Percentiles rank a stretch among this genome's conserved stretches.
These are phyloP conservation scores for Tyrophagus putrescentiae DNA, from an alignment of 1,140 invertebrate genomes.

Conservation along the genomic window DNA sequence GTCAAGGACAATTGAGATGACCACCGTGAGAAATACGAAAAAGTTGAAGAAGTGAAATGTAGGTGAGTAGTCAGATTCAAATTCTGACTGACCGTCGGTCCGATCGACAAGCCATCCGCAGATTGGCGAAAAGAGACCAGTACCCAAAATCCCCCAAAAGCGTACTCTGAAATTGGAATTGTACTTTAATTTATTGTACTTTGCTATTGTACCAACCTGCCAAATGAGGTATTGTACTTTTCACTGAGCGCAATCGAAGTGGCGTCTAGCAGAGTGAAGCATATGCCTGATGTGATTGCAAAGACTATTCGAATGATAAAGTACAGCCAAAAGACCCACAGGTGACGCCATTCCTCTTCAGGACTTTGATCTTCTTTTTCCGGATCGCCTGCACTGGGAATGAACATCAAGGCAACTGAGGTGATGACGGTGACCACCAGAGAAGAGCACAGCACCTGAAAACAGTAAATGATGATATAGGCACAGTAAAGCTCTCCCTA, in stretches of 20 bases:
- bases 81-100: constrained; percentile 38
- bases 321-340: constrained; percentile 58
- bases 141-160: constrained; percentile 58
- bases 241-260: constrained; percentile 59
- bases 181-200: neutral
- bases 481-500: constrained; percentile 48
- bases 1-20: constrained; percentile 54
- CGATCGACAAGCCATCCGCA: constrained; percentile 57
- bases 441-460: neutral
- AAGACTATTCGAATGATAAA: constrained; percentile 54
- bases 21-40: constrained; percentile 48
- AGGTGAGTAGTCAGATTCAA: constrained; percentile 43
- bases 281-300: constrained; percentile 57
- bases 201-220: constrained; percentile 34
- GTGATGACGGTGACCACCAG: neutral
- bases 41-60: constrained; percentile 62
- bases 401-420: neutral
- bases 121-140: constrained; percentile 59
- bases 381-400: neutral
- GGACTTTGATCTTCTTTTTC: neutral
- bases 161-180: constrained; percentile 37
- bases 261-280: constrained; percentile 61
- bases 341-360: constrained; percentile 34
- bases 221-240: constrained; percentile 61
- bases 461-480: no score